Evolutionary conservation across 2,888 invertebrate genomes (phyloP).

Genomic region (Euzophera pinguis): DNA sequence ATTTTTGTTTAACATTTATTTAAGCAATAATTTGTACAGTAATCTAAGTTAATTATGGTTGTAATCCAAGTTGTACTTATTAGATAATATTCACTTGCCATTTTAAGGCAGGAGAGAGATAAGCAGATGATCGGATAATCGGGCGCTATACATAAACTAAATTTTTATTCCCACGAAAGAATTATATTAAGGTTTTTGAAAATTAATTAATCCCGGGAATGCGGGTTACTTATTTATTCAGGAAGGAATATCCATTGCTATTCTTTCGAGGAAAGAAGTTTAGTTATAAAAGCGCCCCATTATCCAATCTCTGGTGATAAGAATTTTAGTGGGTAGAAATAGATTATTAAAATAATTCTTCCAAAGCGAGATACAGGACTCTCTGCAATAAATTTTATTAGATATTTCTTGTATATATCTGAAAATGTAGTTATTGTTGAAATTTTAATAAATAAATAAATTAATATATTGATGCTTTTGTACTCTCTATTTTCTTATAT

Average conservation of each 20-base stretch:
- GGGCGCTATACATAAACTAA: too few relatives aligned
- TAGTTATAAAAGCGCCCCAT: too few relatives aligned
- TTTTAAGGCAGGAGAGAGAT: neutral
- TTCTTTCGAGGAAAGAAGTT: too few relatives aligned
- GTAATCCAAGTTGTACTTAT: conserved; percentile 1
- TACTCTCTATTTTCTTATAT: neutral
- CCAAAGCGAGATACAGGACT: conserved; percentile 37
- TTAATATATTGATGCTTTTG: conserved; percentile 1
- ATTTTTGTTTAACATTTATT: conserved; percentile 6
- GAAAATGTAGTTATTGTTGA: conserved; percentile 10
- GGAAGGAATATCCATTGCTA: too few relatives aligned
- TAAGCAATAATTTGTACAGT: conserved; percentile 14
- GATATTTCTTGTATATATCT: conserved; percentile 13
- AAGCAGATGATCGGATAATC: too few relatives aligned
- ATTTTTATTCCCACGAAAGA: too few relatives aligned
- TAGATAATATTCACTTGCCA: conserved; percentile 13
- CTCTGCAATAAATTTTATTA: conserved; percentile 23
- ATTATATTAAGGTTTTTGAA: too few relatives aligned
- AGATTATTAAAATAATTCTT: conserved; percentile 21
- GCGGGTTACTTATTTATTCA: too few relatives aligned
- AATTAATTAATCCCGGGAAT: too few relatives aligned
- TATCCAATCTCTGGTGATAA: too few relatives aligned
- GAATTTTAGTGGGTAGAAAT: neutral
- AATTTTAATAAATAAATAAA: neutral
- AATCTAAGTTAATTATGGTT: conserved; percentile 7